phyloP scores from a whole-genome alignment of 2,113 vertebrate species.

The Fulmarus glacialis region DNA sequence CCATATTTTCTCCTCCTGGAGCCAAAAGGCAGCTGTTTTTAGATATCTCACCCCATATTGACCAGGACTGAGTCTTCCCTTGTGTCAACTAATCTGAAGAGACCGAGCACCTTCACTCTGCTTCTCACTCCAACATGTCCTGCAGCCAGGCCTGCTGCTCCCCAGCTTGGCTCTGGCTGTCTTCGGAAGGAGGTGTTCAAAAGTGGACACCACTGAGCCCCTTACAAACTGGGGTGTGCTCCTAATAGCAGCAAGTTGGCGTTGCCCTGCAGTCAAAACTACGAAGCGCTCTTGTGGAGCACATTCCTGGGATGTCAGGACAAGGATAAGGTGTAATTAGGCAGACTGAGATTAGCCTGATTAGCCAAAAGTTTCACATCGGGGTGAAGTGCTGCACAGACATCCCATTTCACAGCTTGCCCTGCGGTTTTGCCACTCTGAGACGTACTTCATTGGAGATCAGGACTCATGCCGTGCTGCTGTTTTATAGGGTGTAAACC shows the following conservation, averaged over 20 bases:
- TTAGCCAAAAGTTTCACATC: not conserved
- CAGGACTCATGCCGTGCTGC: fast-evolving
- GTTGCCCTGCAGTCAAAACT: not conserved
- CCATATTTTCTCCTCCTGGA: not conserved
- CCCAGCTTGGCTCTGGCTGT: not conserved
- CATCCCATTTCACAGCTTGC: not conserved
- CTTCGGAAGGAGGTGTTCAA: not conserved
- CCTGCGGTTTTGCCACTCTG: not conserved
- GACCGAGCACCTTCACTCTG: not conserved
- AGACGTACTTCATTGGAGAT: not conserved
- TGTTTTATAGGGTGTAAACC: not conserved
- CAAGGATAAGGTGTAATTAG: not conserved
- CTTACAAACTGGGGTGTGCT: not conserved
- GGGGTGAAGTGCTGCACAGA: not conserved
- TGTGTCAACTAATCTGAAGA: not conserved
- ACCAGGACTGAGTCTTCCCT: not conserved
- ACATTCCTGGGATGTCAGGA: not conserved
- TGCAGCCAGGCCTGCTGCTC: not conserved
- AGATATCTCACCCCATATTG: not conserved
- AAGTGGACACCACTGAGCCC: not conserved
- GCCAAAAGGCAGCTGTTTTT: not conserved
- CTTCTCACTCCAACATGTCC: not conserved
- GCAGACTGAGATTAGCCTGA: too few species aligned
- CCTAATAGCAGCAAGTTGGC: not conserved
- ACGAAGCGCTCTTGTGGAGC: fast-evolving